These are phyloP conservation scores for Struthidea cinerea DNA, from an alignment of 2,113 vertebrate species.

Conservation along the genomic window DNA sequence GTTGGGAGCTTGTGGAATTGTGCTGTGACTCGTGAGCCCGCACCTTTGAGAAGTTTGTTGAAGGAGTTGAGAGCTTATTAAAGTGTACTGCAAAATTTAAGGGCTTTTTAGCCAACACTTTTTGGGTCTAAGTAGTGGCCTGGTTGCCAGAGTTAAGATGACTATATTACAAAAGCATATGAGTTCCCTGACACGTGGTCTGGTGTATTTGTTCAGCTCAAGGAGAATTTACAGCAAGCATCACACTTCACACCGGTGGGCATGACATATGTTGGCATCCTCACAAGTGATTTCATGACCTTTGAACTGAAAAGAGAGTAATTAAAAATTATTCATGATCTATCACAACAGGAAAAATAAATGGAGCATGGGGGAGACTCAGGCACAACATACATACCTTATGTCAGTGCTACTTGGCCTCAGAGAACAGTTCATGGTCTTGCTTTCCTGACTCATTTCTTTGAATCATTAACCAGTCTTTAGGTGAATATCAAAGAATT, in stretches of 20 bases:
- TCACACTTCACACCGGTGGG: accelerated
- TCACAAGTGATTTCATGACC: neutral
- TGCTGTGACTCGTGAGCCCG: accelerated
- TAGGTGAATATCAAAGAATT: neutral
- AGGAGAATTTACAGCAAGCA: neutral
- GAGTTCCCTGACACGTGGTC: neutral
- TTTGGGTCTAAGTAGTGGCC: too few species aligned
- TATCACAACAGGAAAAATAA: neutral
- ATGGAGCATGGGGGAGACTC: neutral
- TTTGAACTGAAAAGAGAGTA: neutral
- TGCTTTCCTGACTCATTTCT: neutral
- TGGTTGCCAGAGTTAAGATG: neutral
- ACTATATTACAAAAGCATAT: neutral
- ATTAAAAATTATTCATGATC: neutral
- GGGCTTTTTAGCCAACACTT: neutral
- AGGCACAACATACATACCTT: accelerated
- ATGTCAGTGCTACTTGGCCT: neutral
- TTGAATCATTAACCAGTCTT: neutral
- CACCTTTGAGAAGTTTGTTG: neutral
- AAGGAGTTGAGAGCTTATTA: neutral
- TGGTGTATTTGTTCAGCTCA: neutral
- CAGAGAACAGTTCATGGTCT: neutral
- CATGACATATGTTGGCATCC: neutral
- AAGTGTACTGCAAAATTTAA: neutral
- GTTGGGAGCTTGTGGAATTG: neutral